These are phyloP conservation scores for Xiphias gladius DNA, from an alignment of 2,113 vertebrate species.

Conservation along the genomic window DNA sequence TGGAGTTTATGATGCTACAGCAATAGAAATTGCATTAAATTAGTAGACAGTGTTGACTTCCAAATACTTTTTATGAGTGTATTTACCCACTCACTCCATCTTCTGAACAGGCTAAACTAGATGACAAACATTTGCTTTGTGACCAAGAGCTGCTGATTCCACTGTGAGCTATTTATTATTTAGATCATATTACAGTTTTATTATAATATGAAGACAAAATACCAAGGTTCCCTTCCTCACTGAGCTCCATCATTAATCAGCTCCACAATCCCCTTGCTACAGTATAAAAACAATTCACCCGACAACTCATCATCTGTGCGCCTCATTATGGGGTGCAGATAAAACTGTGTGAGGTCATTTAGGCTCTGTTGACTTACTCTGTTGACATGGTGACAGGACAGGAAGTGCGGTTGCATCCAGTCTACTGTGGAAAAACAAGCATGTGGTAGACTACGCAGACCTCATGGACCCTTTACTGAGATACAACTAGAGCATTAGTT, in stretches of 20 bases:
- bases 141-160: constrained; percentile 1
- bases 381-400: constrained; percentile 67
- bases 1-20: not conserved
- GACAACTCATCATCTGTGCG: constrained; percentile 45
- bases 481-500: not conserved
- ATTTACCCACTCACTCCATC: not conserved
- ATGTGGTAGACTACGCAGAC: constrained; percentile 38
- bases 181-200: constrained; percentile 25
- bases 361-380: constrained; percentile 73
- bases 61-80: not conserved
- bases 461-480: constrained; percentile 4
- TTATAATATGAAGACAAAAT: constrained; percentile 17
- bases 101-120: constrained; percentile 10
- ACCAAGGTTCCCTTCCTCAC: constrained; percentile 1
- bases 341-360: constrained; percentile 63
- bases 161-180: constrained; percentile 37
- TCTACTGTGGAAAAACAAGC: constrained; percentile 72
- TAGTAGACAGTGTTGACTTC: constrained; percentile 10
- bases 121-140: constrained; percentile 24
- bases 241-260: constrained; percentile 14
- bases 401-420: constrained; percentile 63
- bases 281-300: constrained; percentile 13
- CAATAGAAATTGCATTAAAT: not conserved
- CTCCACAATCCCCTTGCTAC: constrained; percentile 30
- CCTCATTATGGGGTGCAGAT: constrained; percentile 64